Percentiles rank a stretch among this genome's conserved stretches.
phyloP scores from a whole-genome alignment of 1,140 invertebrate genomes.

The Drosophila teissieri region DNA sequence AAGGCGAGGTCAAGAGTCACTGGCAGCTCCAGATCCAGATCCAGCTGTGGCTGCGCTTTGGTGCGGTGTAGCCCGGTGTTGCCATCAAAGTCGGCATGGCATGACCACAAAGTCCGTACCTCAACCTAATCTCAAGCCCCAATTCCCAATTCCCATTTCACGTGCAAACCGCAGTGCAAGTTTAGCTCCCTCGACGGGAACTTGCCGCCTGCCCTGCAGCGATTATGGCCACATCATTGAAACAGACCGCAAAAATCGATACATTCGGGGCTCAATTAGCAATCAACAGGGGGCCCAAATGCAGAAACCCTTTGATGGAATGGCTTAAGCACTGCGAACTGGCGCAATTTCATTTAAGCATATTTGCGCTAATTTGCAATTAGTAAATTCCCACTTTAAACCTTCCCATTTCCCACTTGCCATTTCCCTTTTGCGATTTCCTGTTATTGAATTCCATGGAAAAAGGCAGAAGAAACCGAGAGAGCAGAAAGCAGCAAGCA shows the following conservation, averaged over 20 bases:
- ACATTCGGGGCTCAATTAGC: slow-evolving; percentile 41
- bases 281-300: not conserved
- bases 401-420: not conserved
- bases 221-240: slow-evolving; percentile 10
- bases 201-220: not conserved
- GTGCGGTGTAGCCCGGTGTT: too few species aligned
- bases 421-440: not conserved
- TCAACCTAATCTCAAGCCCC: not conserved
- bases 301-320: too few species aligned
- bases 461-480: not conserved
- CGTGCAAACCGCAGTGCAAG: not conserved
- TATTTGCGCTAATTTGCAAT: slow-evolving; percentile 64
- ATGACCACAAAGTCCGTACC: slow-evolving; percentile 10
- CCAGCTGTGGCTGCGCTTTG: too few species aligned
- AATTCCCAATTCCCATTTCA: not conserved
- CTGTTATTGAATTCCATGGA: slow-evolving; percentile 18
- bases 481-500: not conserved
- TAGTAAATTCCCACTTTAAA: slow-evolving; percentile 26
- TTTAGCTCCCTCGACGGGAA: not conserved
- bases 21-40: not conserved
- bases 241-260: slow-evolving; percentile 41
- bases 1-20: slow-evolving; percentile 61
- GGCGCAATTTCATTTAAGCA: slow-evolving; percentile 45
- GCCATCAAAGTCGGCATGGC: not conserved
- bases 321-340: slow-evolving; percentile 1